Base-by-base conservation (phyloP, 2,113 vertebrate genomes). In the Xenotilapia caudafasciata region DNA sequence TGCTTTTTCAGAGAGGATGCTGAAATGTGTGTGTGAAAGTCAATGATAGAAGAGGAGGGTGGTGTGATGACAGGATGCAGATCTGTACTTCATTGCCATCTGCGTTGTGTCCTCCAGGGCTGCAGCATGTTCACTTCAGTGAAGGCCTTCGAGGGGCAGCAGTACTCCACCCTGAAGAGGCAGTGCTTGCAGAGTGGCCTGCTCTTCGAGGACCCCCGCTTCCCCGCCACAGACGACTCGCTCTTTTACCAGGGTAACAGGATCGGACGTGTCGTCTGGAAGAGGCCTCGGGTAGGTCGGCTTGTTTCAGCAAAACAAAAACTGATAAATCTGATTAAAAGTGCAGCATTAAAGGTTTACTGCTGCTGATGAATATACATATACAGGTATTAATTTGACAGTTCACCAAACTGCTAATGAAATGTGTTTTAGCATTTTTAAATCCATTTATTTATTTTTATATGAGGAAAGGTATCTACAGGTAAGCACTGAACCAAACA, bases 151-250 rank as follows among this genome's bases (percentile, higher is more conserved):
- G 97, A 97, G 93, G 97, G 97, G 86, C 98, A 99, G 96, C 96
- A 97, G 91, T 99, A 98, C 33, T 83, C 96, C 4, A 92, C 96
- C 21, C 97, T 99, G 96, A 99, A 98, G 97, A 98, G 96, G 93
- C 96, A 97, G 91, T 98, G 98, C 79, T 94, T 97, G 94, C 96
- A 97, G 91, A 96, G 92, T 51, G 98, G 97, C 85, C 96, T 95
- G 83, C 97, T 99, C 86, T 99, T 99, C 0, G 98, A 99, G 93
- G 98, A 99, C 90, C 97, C 97, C 0, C 93, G 96, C 6, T 99
- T 99, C 93, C 97, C 98, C 0, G 96, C 98, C 87, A 95, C 58
- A 0, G 97, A 99, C 0, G 97, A 98, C 89, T 98, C 98, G 0
- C 97, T 99, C 21, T 99, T 98, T 91, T 97, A 97, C 93, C 97